phyloP scores from a whole-genome alignment of 2,888 invertebrate genomes.

The Pristionchus entomophagus region DNA sequence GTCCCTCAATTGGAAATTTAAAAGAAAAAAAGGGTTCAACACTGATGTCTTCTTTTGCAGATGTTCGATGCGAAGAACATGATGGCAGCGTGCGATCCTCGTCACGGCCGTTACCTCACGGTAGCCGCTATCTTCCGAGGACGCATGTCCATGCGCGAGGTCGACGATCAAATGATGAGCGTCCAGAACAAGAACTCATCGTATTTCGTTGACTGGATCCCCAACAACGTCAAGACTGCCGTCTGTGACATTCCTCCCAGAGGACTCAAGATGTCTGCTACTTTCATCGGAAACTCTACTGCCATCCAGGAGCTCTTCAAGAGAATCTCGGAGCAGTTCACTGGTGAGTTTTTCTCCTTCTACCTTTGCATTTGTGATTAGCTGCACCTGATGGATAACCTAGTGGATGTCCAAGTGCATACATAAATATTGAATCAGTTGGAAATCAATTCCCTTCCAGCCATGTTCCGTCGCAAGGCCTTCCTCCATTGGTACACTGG shows the following conservation, averaged over 20 bases:
- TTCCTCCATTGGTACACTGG: constrained; percentile 97
- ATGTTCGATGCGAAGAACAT: constrained; percentile 82
- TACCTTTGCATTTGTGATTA: background rate
- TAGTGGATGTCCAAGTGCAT: background rate
- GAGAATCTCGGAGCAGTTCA: constrained; percentile 89
- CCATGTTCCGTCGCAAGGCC: constrained; percentile 94
- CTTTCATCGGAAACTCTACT: constrained; percentile 91
- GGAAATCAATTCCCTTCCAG: constrained; percentile 75
- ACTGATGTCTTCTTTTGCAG: too few species aligned
- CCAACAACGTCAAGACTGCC: constrained; percentile 91
- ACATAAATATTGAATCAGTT: constrained; percentile 2
- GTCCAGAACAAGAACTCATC: constrained; percentile 93
- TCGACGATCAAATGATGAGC: constrained; percentile 90
- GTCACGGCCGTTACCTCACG: constrained; percentile 79
- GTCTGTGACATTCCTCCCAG: constrained; percentile 93
- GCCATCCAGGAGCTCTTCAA: constrained; percentile 92
- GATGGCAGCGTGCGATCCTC: constrained; percentile 80
- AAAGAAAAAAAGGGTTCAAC: too few species aligned
- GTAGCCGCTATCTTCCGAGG: constrained; percentile 81
- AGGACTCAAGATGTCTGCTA: constrained; percentile 90
- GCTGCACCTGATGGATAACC: background rate
- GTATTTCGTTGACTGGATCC: constrained; percentile 92
- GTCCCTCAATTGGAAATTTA: too few species aligned
- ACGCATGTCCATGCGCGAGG: constrained; percentile 80
- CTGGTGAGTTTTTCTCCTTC: constrained; percentile 75